These are phyloP conservation scores for Leuctra nigra DNA, from an alignment of 2,888 invertebrate genomes.

Conservation along the genomic window DNA sequence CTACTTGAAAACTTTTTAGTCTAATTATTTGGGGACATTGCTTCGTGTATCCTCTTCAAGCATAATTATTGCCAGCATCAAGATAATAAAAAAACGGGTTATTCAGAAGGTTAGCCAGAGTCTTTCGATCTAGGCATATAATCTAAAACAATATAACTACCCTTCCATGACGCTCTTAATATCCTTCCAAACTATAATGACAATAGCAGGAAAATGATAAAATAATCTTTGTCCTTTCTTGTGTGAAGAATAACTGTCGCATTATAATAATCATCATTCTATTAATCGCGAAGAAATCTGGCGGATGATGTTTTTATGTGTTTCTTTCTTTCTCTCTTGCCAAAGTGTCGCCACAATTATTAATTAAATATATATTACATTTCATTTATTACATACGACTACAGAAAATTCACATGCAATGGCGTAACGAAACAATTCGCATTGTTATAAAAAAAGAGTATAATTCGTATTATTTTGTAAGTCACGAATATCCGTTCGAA, in stretches of 20 bases:
- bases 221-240: conserved; percentile 2
- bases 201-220: conserved; percentile 12
- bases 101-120: conserved; percentile 3
- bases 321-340: neutral
- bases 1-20: too few relatives aligned
- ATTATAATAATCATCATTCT: conserved; percentile 6
- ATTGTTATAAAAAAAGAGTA: conserved; percentile 11
- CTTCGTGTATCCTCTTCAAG: conserved; percentile 23
- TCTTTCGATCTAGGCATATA: neutral
- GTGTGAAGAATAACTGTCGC: conserved; percentile 19
- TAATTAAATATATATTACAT: conserved; percentile 16
- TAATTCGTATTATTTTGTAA: conserved; percentile 13
- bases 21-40: conserved; percentile 15
- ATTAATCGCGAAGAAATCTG: conserved; percentile 13
- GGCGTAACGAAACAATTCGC: conserved; percentile 9
- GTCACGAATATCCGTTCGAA: conserved; percentile 16
- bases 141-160: conserved; percentile 10
- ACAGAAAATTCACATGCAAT: conserved; percentile 13
- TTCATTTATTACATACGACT: neutral
- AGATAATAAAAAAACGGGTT: conserved; percentile 22
- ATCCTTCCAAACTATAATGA: conserved; percentile 3
- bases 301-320: neutral
- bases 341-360: conserved; percentile 17
- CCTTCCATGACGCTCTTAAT: conserved; percentile 5
- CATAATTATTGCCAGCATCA: conserved; percentile 24